Conservation (phyloP, 2,113 vertebrate species). For the Leucopsar rothschildi region DNA sequence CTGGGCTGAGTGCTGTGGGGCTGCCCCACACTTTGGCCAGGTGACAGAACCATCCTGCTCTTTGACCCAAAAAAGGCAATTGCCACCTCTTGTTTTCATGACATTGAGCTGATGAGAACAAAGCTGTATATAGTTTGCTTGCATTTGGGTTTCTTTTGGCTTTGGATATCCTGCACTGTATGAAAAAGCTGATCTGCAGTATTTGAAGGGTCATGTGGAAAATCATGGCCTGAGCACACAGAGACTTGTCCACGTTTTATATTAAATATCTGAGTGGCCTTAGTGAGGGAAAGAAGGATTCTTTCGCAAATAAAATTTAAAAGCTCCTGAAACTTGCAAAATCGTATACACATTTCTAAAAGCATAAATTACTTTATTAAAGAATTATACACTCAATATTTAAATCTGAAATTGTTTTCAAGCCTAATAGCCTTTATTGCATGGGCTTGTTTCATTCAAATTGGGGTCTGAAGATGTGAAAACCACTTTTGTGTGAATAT, state of each 20-base stretch:
- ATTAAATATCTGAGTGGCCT: background rate
- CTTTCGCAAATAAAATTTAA: background rate
- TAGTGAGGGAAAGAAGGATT: background rate
- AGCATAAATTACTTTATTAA: background rate
- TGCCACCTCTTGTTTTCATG: background rate
- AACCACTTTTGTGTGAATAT: background rate
- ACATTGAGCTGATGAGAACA: background rate
- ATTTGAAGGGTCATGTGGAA: background rate
- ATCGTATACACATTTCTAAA: background rate
- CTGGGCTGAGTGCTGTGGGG: background rate
- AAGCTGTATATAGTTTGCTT: background rate
- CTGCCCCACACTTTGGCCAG: background rate
- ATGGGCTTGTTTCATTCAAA: background rate
- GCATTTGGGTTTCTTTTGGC: background rate
- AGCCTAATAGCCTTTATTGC: background rate
- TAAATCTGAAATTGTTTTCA: background rate
- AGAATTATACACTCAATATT: background rate
- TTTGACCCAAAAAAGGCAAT: background rate
- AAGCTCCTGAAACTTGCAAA: background rate
- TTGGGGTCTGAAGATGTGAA: background rate
- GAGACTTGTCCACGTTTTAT: background rate
- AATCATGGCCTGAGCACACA: background rate
- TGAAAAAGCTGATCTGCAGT: background rate
- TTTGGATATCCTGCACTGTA: background rate
- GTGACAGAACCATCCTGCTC: background rate